phyloP scores from a whole-genome alignment of 2,797 vertebrate species.

The Betta splendens region DNA sequence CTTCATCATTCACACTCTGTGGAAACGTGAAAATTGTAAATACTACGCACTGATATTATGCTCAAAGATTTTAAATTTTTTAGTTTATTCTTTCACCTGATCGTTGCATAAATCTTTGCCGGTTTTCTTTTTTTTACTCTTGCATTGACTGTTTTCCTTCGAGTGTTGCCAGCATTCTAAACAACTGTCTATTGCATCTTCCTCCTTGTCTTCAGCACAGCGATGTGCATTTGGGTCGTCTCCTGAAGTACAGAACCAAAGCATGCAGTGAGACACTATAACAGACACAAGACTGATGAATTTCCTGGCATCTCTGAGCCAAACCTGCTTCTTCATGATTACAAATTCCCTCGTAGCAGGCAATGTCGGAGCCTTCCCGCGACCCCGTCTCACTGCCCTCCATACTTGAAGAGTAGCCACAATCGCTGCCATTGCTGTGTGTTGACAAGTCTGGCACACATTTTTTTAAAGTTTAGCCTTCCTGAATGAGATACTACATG shows the following conservation, averaged over 20 bases:
- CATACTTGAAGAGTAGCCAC: conserved; percentile 96
- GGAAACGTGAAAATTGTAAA: conserved; percentile 31
- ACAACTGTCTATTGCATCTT: conserved; percentile 88
- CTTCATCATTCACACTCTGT: conserved; percentile 83
- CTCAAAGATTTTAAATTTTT: not conserved
- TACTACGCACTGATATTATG: not conserved
- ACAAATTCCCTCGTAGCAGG: conserved; percentile 96
- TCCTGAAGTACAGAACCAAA: conserved; percentile 70
- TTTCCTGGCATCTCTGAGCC: conserved; percentile 27
- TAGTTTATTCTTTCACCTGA: conserved; percentile 78
- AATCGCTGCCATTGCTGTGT: conserved; percentile 91
- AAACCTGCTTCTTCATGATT: conserved; percentile 94
- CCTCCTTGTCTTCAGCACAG: conserved; percentile 90
- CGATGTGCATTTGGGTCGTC: conserved; percentile 84
- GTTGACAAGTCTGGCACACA: conserved; percentile 83
- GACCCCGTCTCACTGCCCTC: conserved; percentile 94
- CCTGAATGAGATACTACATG: not conserved
- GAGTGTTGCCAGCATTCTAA: conserved; percentile 93
- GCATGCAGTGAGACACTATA: not conserved
- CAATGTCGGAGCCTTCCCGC: conserved; percentile 92
- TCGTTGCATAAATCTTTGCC: conserved; percentile 83
- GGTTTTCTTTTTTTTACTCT: conserved; percentile 97
- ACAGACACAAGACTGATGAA: not conserved
- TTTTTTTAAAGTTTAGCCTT: not conserved
- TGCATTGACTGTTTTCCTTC: conserved; percentile 86